phyloP scores from a whole-genome alignment of 2,797 vertebrate genomes.

The Sebastes minor region DNA sequence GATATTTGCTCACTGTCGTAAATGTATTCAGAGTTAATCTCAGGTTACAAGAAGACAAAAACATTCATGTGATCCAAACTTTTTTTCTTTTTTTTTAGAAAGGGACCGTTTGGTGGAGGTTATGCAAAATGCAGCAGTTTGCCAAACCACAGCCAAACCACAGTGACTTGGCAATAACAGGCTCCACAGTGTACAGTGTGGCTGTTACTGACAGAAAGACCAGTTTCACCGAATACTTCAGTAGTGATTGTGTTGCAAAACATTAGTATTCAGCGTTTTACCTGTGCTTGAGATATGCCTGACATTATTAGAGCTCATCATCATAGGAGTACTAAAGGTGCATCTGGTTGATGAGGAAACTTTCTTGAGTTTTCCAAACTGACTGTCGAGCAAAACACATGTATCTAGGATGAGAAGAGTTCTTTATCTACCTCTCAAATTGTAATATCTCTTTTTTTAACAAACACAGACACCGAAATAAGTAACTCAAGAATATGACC shows the following conservation, averaged over 20 bases:
- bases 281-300: background rate
- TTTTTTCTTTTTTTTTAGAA: background rate
- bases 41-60: slow-evolving; percentile 36
- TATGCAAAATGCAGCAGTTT: slow-evolving; percentile 48
- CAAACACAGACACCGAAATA: background rate
- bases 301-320: background rate
- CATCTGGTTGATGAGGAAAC: background rate
- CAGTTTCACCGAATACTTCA: background rate
- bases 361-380: background rate
- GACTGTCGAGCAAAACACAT: background rate
- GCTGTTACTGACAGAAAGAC: slow-evolving; percentile 2
- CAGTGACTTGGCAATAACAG: slow-evolving; percentile 59
- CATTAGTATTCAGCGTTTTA: background rate
- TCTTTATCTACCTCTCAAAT: background rate
- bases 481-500: background rate
- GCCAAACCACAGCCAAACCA: slow-evolving; percentile 53
- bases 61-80: slow-evolving; percentile 40
- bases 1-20: background rate
- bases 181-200: slow-evolving; percentile 26
- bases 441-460: background rate
- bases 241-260: background rate
- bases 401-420: background rate
- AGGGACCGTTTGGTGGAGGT: slow-evolving; percentile 30
- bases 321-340: background rate
- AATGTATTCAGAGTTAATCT: slow-evolving; percentile 23